phyloP scores from a whole-genome alignment of 2,113 vertebrate genomes.

The Mesembrinibis cayennensis region DNA sequence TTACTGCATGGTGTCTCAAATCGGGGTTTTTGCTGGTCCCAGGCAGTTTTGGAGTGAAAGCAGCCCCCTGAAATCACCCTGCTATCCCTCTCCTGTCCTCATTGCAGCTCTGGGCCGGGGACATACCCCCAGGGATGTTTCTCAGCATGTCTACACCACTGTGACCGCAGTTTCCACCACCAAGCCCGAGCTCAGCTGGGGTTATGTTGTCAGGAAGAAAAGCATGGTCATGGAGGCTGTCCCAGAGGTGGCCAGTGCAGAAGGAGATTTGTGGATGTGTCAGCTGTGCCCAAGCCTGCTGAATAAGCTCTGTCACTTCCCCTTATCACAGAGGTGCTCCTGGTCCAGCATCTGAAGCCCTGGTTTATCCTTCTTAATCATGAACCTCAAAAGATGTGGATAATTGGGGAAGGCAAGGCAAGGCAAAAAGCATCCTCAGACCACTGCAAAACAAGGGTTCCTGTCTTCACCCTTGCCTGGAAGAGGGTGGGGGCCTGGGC shows the following conservation, averaged over 20 bases:
- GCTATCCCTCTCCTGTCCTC: neutral
- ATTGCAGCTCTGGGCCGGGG: too few relatives aligned
- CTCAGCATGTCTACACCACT: neutral
- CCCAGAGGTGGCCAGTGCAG: neutral
- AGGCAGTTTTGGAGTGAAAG: neutral
- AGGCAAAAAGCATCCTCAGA: neutral
- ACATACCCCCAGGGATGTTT: neutral
- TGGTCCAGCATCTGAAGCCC: neutral
- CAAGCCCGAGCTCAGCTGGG: neutral
- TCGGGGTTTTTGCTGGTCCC: neutral
- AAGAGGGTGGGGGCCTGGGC: neutral
- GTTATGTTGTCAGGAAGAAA: neutral
- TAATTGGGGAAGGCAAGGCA: neutral
- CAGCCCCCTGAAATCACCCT: neutral
- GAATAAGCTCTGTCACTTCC: neutral
- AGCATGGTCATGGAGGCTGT: neutral
- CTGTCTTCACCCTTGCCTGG: neutral
- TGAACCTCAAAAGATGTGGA: rapidly evolving
- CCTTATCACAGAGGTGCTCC: neutral
- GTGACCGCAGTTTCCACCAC: neutral
- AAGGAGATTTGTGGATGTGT: neutral
- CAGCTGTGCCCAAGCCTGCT: neutral
- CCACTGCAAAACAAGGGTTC: neutral
- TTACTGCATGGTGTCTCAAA: rapidly evolving
- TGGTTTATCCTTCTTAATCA: neutral